These are phyloP conservation scores for Drosophila mettleri DNA, from an alignment of 2,888 invertebrate species.

Conservation along the genomic window DNA sequence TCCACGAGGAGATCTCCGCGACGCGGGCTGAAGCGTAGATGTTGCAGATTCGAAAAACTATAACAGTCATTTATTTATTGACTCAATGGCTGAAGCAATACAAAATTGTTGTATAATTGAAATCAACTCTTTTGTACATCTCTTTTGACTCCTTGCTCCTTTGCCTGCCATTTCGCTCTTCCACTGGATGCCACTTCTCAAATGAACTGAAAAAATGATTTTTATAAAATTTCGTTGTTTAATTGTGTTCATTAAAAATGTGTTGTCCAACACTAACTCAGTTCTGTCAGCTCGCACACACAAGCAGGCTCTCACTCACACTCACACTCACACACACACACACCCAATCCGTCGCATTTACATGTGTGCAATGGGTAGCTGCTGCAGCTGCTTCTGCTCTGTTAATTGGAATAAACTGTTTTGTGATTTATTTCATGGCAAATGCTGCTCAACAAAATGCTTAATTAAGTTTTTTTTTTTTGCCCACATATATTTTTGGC, in stretches of 20 bases:
- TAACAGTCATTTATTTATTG: too few relatives aligned
- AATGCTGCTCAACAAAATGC: slow-evolving; percentile 57
- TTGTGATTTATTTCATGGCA: slow-evolving; percentile 52
- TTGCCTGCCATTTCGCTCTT: not conserved
- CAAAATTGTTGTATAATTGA: not conserved
- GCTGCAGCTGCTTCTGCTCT: slow-evolving; percentile 32
- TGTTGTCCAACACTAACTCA: slow-evolving; percentile 17
- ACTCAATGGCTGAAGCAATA: not conserved
- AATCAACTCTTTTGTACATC: not conserved
- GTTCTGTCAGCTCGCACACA: not conserved
- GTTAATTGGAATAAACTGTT: slow-evolving; percentile 66
- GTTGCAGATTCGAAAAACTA: too few relatives aligned
- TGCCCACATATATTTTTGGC: slow-evolving; percentile 20
- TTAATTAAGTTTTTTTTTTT: slow-evolving; percentile 56
- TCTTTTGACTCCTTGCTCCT: too few relatives aligned
- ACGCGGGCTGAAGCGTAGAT: too few relatives aligned
- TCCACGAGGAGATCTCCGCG: not conserved
- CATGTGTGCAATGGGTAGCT: not conserved
- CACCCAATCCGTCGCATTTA: not conserved
- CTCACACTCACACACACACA: not conserved
- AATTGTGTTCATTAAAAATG: slow-evolving; percentile 16
- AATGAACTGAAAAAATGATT: not conserved
- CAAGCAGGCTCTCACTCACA: not conserved
- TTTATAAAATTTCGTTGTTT: slow-evolving; percentile 8
- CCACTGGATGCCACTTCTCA: not conserved